Base-by-base conservation (phyloP, 2,113 vertebrate species). In the Cromileptes altivelis region DNA sequence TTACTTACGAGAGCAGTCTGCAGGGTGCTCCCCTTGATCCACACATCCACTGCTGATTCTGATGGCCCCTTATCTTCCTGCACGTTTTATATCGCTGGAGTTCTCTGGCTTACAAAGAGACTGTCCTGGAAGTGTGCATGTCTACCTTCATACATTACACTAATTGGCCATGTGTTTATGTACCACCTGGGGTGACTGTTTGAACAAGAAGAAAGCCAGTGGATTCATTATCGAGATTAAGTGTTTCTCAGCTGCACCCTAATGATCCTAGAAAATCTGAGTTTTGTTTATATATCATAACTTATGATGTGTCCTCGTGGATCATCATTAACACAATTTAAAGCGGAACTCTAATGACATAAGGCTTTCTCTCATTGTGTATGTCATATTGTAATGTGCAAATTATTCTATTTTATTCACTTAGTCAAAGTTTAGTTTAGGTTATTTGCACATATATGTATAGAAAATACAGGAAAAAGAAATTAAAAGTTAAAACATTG, bases 141-240 rank as follows among this genome's bases (percentile, higher is more conserved):
- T 7, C 47, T 40, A 42, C 33, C 17, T 70, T 65, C 65, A 87
- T 82, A 79, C 9, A 64, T 76, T 76, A 70, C 27, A 40, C 33
- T 92, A 88, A 85, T 85, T 87, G 45, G 69, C 27, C 30, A 9
- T 70, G 50, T 77, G 70, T 80, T 77, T 75, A 42, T n/a, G 30
- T 58, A 81, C 78, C 85, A 30, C 80, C 72, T 80, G 71, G 60
- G 23, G 84, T 53, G 50, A 56, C 27, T 25, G 77, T 52, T 65
- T 75, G 37, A 75, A 62, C 30, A 61, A 69, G 70, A 63, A 71
- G n/a, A 70, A 68, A 80, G 25, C 70, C 64, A 55, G 56, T 3
- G n/a, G 69, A 56, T 53, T 90, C 85, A 58, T 85, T 89, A 85
- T 52, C 52, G 19, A 83, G 81, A 90, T 45, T 45, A 83, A 90